Base-by-base conservation (phyloP, 2,888 invertebrate species). In the Argyresthia goedartella region DNA sequence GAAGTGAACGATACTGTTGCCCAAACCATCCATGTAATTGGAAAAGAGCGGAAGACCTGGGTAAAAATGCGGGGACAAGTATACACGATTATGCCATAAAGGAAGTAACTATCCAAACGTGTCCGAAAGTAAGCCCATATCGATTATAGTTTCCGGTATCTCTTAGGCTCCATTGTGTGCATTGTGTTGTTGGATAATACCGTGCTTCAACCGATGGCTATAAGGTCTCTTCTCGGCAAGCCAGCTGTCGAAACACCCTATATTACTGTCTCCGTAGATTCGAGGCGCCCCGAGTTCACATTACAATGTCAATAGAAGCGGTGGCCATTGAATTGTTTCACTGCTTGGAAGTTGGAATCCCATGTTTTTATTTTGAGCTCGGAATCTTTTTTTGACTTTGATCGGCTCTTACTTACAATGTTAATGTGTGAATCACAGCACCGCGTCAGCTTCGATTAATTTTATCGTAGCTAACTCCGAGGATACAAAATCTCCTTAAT, bases 91-190 rank as follows among this genome's bases (percentile, higher is more conserved):
- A 56, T 54, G 54, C 53, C 53, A 57, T 59, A 62, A 69, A 71
- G 66, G 66, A 69, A 67, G 64, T 67, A 69, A n/a, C 65, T 66
- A 53, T 55, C 50, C 51, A 54, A 56, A 55, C 52, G 56, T 62
- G 61, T 68, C 72, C 68, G 68, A 67, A 72, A 73, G 69, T 71
- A 67, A 72, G 63, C 65, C 69, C 66, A 67, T 71, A 69, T 69
- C 73, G 73, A 78, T 79, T 77, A 75, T 71, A 72, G 74, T 79
- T 74, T 81, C 81, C 81, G 77, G 79, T 76, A 67, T 77, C 70
- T 71, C 62, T 74, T 71, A 69, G 71, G 67, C 61, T 60, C 67
- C 62, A 75, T 77, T 78, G 76, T 79, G 63, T 69, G 60, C 65
- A 65, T 72, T 72, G 68, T 71, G 55, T 56, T 60, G 59, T 60